Conservation (phyloP, 2,797 vertebrate species). For the Tapirus indicus region DNA sequence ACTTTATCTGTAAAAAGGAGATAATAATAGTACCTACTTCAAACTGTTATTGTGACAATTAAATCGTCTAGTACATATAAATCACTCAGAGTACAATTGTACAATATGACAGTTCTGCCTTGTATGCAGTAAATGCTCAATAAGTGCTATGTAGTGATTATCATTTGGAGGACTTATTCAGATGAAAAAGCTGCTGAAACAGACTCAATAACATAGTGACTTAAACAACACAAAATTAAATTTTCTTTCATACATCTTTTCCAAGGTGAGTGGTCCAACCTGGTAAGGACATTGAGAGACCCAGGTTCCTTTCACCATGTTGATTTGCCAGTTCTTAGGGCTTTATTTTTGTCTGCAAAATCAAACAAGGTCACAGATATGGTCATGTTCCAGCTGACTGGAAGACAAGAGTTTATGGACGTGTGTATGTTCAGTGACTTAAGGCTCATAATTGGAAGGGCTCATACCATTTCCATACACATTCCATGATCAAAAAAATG, state of each 20-base stretch:
- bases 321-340: neutral
- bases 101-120: neutral
- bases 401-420: neutral
- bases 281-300: neutral
- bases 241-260: neutral
- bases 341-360: neutral
- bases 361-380: neutral
- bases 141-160: neutral
- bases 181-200: constrained; percentile 25
- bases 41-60: neutral
- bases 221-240: neutral
- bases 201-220: neutral
- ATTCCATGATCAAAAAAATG: neutral
- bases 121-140: neutral
- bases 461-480: neutral
- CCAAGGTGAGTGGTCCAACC: neutral
- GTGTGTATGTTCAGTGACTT: neutral
- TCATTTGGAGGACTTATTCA: neutral
- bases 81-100: neutral
- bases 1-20: neutral
- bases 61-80: neutral
- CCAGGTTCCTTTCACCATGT: neutral
- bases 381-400: neutral
- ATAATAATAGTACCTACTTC: neutral
- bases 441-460: neutral